Percentiles rank a stretch among this genome's conserved stretches.
These are phyloP conservation scores for Zaprionus kolodkinae DNA, from an alignment of 1,140 invertebrate species.

Conservation along the genomic window DNA sequence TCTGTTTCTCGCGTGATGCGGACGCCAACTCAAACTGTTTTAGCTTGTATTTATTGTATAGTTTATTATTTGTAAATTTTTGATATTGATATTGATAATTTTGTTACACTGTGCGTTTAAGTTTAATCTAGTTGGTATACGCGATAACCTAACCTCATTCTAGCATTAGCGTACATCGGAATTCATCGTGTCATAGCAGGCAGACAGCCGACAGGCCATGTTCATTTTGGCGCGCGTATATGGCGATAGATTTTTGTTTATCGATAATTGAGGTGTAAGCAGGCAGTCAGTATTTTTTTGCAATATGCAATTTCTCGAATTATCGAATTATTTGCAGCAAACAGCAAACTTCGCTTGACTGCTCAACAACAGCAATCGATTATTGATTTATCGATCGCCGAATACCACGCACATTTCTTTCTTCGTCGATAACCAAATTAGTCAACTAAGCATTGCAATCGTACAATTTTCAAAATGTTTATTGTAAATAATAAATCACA, in stretches of 20 bases:
- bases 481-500: conserved; percentile 76
- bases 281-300: background rate
- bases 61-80: conserved; percentile 23
- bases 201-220: conserved; percentile 44
- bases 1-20: conserved; percentile 80
- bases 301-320: background rate
- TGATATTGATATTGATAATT: conserved; percentile 8
- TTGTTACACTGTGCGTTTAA: conserved; percentile 62
- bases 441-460: conserved; percentile 66
- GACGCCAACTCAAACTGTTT: conserved; percentile 2
- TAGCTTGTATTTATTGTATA: conserved; percentile 42
- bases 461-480: conserved; percentile 22
- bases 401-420: conserved; percentile 8
- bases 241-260: background rate
- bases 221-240: conserved; percentile 19
- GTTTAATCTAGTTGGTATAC: conserved; percentile 54
- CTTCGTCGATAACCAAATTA: conserved; percentile 47
- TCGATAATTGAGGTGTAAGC: background rate
- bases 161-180: conserved; percentile 52
- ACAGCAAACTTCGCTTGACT: background rate
- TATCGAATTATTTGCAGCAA: too few relatives aligned
- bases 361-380: background rate
- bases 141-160: conserved; percentile 53
- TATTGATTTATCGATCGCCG: background rate
- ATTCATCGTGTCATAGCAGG: conserved; percentile 78